Base-by-base conservation (phyloP, 1,140 invertebrate genomes). In the Melitaea cinxia region DNA sequence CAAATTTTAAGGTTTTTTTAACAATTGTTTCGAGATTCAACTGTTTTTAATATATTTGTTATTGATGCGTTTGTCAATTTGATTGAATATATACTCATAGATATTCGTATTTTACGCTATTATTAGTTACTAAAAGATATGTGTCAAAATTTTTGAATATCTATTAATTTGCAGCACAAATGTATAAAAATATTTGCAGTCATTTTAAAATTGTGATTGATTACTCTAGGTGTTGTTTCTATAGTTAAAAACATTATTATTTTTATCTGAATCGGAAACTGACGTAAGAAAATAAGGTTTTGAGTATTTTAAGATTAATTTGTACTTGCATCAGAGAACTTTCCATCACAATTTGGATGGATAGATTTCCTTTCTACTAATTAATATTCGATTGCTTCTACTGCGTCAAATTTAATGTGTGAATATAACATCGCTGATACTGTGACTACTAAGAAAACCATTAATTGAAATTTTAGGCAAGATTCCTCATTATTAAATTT, bases 321-420 rank as follows among this genome's bases (percentile, higher is more conserved):
- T 52, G 49, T 52, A 52, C 49, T 52, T 52, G 15, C 19, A 26
- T 52, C 24, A 14, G 49, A 52, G 26, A 28, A 52, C 26, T 28
- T 52, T 52, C 19, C n/a, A 52, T 52, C 49, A 52, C 49, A 52
- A 52, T 28, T 2, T 33, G 7, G 10, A 21, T 10, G 49, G 24
- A 30, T 52, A 26, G 49, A 52, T 23, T 14, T n/a, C n/a, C n/a
- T n/a, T n/a, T 30, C 49, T 52, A 30, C 24, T 30, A 15, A 52
- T n/a, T 30, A 52, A 26, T 47, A 47, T 23, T 47, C 10, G 21
- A 47, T 21, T 28, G 49, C 24, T 17, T 12, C n/a, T 21, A 23
- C 14, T 47, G 42, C 12, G 42, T 21, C 42, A 23, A 23, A n/a
- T 12, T 47, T 17, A 47, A 23, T 47, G 10, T 7, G 19, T 47